These are phyloP conservation scores for Idaea aversata DNA, from an alignment of 2,888 invertebrate genomes.

Conservation along the genomic window DNA sequence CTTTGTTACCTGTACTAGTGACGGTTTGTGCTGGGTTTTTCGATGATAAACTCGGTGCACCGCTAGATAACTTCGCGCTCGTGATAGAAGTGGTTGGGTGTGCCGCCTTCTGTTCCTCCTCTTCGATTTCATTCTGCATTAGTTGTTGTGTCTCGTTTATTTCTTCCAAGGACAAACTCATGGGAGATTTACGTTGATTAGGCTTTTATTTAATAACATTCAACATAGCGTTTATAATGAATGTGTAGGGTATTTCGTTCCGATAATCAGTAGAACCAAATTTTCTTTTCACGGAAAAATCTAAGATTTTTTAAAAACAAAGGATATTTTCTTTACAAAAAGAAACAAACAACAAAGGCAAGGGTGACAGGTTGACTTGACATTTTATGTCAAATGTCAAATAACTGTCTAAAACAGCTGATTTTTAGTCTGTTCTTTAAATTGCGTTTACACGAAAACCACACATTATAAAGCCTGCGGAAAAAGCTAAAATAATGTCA, in stretches of 20 bases:
- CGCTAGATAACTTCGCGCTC: constrained; percentile 72
- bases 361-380: no score
- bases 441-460: no score
- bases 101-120: constrained; percentile 64
- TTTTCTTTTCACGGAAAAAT: no score
- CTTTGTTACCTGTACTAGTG: constrained; percentile 49
- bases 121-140: constrained; percentile 74
- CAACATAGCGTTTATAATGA: background rate
- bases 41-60: constrained; percentile 65
- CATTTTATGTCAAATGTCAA: no score
- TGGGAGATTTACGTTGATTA: constrained; percentile 23
- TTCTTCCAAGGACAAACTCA: constrained; percentile 74
- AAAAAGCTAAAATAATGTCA: no score
- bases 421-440: no score
- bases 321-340: no score
- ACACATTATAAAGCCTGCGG: no score
- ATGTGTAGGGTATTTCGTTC: background rate
- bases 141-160: constrained; percentile 75
- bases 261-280: no score
- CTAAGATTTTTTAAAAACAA: no score
- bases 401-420: no score
- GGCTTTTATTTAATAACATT: background rate
- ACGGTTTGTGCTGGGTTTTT: constrained; percentile 54
- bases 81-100: constrained; percentile 65
- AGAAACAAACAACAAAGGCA: no score